Conservation (phyloP, 2,888 invertebrate species). For the Acronicta psi region DNA sequence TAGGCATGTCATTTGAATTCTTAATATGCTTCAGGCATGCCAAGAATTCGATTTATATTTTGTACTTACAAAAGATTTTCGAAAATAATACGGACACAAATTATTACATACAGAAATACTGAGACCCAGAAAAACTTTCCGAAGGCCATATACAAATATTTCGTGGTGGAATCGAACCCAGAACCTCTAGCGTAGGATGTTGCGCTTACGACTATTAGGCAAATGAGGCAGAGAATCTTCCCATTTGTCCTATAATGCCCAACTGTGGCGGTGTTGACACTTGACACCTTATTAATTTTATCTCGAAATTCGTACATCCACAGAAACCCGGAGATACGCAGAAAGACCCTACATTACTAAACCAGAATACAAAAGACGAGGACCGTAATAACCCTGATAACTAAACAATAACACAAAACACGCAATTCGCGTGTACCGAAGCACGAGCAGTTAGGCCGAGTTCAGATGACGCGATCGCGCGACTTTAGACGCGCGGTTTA, state of each 20-base stretch:
- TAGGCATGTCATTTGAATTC: conserved; percentile 29
- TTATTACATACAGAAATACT: no score
- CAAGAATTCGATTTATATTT: conserved; percentile 7
- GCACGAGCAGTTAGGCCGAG: conserved; percentile 14
- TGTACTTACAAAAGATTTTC: no score
- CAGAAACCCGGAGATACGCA: conserved; percentile 30
- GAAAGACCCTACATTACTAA: conserved; percentile 14
- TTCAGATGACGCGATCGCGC: conserved; percentile 12
- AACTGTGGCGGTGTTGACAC: conserved; percentile 3
- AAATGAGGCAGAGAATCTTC: neutral
- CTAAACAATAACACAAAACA: conserved; percentile 44
- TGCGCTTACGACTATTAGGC: no score
- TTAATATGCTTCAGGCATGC: conserved; percentile 15
- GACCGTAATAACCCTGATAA: conserved; percentile 46
- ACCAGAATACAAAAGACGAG: conserved; percentile 34
- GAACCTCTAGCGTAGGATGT: no score
- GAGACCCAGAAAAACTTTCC: no score
- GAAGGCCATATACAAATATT: no score
- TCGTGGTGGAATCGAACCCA: no score
- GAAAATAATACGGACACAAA: no score
- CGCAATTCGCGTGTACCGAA: conserved; percentile 22
- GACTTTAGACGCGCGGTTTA: neutral
- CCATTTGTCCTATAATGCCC: neutral
- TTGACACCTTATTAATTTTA: conserved; percentile 8
- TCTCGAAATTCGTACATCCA: conserved; percentile 1